Base-by-base conservation (phyloP, 2,113 vertebrate genomes). In the Dipodomys merriami region DNA sequence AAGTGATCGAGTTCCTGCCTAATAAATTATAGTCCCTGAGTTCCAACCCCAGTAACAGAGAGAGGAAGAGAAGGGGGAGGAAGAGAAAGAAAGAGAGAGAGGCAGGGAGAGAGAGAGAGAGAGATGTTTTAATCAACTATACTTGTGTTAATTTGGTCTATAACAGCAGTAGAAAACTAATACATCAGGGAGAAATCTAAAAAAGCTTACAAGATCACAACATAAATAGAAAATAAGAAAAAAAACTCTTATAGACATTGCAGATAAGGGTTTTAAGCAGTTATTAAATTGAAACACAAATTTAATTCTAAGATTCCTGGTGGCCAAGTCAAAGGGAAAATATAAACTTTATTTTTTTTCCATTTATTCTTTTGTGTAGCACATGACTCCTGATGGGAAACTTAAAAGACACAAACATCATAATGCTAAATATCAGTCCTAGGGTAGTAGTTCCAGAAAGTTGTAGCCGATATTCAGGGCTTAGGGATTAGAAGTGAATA, bases 231-330 rank as follows among this genome's bases (percentile, higher is more conserved):
- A 87, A 87, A 39, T n/a, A 78, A 78, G 22, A 72, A 74, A 33
- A 78, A 27, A 72, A 74, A 33, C 9, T 90, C 86, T 86, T 87
- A 35, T 73, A 86, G 78, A 57, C 13, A 53, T 5, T 35, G 76
- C 29, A 71, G n/a, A 79, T 18, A 71, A 25, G 13, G 33, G 25
- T 60, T 77, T 91, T 79, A 65, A 39, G 67, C 5, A 85, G 9
- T n/a, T 91, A 23, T 64, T 29, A 81, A 57, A 35, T 22, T 88
- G 64, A 86, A 86, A 82, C 13, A 76, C 44, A 86, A 46, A 86
- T 94, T 81, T 78, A 49, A 92, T 46, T 62, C 33, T 62, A 46
- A 90, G 35, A 90, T 49, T 83, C 65, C 10, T 79, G 18, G 12
- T 92, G 77, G 65, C 16, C 33, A 90, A 35, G 69, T 83, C 49